Percentiles rank a stretch among this genome's conserved stretches.
phyloP scores from a whole-genome alignment of 30 jellyfish, hydroid and myxozoan species.

The Aurelia aurita complex sp. Pacific region DNA sequence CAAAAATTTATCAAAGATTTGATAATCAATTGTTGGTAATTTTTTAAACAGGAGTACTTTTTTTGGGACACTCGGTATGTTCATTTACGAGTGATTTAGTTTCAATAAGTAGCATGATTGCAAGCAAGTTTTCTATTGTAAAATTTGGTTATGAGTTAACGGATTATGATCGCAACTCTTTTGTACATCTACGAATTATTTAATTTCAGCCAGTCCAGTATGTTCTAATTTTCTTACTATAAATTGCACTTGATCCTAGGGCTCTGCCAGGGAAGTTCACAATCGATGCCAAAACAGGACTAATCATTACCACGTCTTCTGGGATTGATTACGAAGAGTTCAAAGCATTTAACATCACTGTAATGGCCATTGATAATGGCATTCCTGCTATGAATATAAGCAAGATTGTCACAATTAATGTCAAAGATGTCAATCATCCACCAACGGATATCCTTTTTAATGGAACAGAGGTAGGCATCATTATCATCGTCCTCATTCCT shows the following conservation, averaged over 20 bases:
- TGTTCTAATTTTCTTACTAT: background rate
- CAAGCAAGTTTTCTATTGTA: no score
- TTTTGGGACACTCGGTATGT: no score
- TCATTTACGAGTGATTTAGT: no score
- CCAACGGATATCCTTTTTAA: conserved; percentile 76
- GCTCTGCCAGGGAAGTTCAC: conserved; percentile 35
- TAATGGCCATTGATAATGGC: conserved; percentile 77
- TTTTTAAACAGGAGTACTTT: no score
- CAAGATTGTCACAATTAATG: conserved; percentile 44
- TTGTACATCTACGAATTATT: no score
- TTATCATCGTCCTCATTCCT: no score
- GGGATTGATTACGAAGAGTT: conserved; percentile 57
- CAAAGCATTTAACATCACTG: conserved; percentile 39
- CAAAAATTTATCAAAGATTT: no score
- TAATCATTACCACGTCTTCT: conserved; percentile 23
- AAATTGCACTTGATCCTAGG: background rate
- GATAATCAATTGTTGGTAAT: no score
- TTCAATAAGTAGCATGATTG: no score
- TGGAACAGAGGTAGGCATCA: conserved; percentile 26
- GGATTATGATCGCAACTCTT: no score
- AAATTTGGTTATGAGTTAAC: no score
- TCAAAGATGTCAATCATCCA: conserved; percentile 72
- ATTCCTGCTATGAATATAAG: conserved; percentile 45
- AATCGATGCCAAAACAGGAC: conserved; percentile 53
- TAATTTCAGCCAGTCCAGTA: no score